Evolutionary conservation across 2,113 vertebrate genomes (phyloP).

Genomic region (Litocranius walleri): DNA sequence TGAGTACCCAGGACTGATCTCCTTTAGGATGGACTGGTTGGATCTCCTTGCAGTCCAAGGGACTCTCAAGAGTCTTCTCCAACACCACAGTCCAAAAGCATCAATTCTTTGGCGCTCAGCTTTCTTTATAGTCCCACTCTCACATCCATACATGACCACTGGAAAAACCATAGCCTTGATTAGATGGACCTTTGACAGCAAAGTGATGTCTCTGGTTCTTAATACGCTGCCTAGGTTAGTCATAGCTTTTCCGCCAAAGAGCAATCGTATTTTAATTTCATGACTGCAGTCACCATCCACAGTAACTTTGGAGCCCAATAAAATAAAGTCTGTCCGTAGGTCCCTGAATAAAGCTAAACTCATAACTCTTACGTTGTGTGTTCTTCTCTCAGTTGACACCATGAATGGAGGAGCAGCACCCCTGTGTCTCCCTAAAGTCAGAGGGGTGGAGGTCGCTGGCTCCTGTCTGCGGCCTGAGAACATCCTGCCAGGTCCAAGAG

Average conservation of each 20-base stretch:
- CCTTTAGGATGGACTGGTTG: background rate
- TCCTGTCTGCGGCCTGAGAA: background rate
- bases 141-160: background rate
- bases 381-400: background rate
- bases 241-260: background rate
- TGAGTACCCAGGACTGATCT: background rate
- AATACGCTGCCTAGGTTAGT: background rate
- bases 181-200: background rate
- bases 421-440: background rate
- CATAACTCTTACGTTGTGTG: fast-evolving
- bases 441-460: background rate
- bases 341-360: background rate
- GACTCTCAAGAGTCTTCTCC: background rate
- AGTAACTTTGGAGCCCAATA: background rate
- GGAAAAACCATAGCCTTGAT: background rate
- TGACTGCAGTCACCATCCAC: background rate
- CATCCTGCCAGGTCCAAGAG: background rate
- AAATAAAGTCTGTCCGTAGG: background rate
- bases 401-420: background rate
- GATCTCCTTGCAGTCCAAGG: background rate
- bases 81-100: background rate
- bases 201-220: background rate
- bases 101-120: fast-evolving
- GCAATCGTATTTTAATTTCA: background rate
- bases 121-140: background rate